Conservation (phyloP, 2,888 invertebrate species). For the Heteropelma amictum region DNA sequence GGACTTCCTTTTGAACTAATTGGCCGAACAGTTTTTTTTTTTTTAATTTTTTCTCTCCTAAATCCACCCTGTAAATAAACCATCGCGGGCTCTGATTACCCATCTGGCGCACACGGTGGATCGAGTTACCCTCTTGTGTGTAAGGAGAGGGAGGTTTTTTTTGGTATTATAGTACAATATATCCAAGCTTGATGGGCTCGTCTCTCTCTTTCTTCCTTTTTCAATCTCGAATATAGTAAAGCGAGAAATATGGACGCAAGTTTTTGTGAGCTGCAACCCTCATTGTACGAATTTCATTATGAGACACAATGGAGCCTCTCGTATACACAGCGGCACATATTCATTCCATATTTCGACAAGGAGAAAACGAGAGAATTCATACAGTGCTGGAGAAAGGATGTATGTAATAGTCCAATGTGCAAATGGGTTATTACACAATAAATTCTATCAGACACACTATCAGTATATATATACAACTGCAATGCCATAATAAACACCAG, state of each 20-base stretch:
- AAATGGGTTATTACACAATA: slow-evolving; percentile 69
- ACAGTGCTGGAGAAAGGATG: slow-evolving; percentile 41
- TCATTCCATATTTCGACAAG: background rate
- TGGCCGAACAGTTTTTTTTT: background rate
- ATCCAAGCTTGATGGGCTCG: slow-evolving; percentile 15
- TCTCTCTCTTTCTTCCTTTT: background rate
- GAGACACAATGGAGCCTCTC: slow-evolving; percentile 60
- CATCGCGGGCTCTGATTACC: slow-evolving; percentile 66
- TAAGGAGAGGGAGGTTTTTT: slow-evolving; percentile 26
- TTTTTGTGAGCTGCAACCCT: slow-evolving; percentile 59
- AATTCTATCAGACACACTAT: slow-evolving; percentile 62
- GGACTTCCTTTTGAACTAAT: background rate
- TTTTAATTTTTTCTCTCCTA: background rate
- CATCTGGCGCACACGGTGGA: slow-evolving; percentile 64
- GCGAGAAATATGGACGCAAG: slow-evolving; percentile 34
- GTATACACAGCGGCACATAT: background rate
- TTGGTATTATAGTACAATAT: slow-evolving; percentile 40
- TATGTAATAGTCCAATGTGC: slow-evolving; percentile 64
- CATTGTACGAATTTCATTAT: slow-evolving; percentile 67
- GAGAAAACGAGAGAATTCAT: slow-evolving; percentile 20
- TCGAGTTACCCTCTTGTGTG: slow-evolving; percentile 61
- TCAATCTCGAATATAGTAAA: slow-evolving; percentile 12
- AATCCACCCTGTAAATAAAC: slow-evolving; percentile 47
- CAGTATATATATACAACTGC: slow-evolving; percentile 6
- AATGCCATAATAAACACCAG: background rate